Evolutionary conservation across 2,888 invertebrate species (phyloP).

Genomic region (Eupithecia insigniata): DNA sequence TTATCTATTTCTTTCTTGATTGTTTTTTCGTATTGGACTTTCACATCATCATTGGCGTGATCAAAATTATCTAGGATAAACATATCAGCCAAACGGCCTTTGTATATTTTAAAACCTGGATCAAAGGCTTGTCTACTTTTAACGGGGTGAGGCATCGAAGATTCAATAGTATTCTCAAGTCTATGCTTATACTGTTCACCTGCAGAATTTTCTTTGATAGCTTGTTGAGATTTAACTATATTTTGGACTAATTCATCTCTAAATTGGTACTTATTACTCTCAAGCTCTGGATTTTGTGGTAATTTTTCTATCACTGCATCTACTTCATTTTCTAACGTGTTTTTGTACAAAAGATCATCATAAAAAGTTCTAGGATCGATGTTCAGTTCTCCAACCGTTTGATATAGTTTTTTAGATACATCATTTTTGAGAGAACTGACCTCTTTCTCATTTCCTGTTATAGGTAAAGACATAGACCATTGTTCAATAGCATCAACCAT

Average conservation of each 20-base stretch:
- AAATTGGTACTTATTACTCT: constrained; percentile 51
- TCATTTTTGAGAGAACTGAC: constrained; percentile 52
- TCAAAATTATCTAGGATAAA: constrained; percentile 72
- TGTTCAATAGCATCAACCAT: constrained; percentile 62
- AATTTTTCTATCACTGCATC: constrained; percentile 55
- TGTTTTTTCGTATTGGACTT: constrained; percentile 57
- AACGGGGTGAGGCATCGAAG: constrained; percentile 58
- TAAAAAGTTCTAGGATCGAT: constrained; percentile 55
- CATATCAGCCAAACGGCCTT: constrained; percentile 59
- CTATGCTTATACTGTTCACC: constrained; percentile 62
- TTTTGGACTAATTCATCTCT: constrained; percentile 52
- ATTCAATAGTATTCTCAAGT: constrained; percentile 60
- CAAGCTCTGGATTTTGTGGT: constrained; percentile 48
- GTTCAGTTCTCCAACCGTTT: constrained; percentile 62
- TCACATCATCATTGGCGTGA: constrained; percentile 56
- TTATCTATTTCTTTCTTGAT: constrained; percentile 59
- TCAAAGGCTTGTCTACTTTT: constrained; percentile 47
- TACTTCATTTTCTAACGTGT: constrained; percentile 59
- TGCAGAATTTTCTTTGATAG: constrained; percentile 53
- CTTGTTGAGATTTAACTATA: constrained; percentile 55
- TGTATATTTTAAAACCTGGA: constrained; percentile 67
- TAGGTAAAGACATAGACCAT: constrained; percentile 63
- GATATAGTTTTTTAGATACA: constrained; percentile 57
- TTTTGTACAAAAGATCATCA: constrained; percentile 56
- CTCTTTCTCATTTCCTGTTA: constrained; percentile 47